A percentile compares a stretch with the other conserved stretches of the same genome.
Evolutionary conservation across 2,113 vertebrate species (phyloP).

Genomic region (Prinia subflava): DNA sequence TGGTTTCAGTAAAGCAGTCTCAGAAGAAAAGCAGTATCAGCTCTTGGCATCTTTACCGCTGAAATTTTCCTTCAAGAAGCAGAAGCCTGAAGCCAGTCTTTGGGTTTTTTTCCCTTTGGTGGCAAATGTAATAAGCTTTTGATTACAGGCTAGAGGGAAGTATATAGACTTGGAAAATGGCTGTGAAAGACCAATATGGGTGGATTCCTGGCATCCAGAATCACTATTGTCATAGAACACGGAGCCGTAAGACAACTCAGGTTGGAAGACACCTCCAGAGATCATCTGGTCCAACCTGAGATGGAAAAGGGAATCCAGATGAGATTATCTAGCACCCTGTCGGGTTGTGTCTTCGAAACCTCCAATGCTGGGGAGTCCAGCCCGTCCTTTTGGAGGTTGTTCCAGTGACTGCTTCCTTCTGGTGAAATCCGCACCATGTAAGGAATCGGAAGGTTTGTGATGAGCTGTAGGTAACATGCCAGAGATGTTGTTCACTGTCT

Average conservation of each 20-base stretch:
- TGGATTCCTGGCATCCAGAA: not conserved
- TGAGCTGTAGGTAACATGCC: not conserved
- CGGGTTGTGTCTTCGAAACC: fast-evolving
- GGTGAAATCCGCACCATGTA: fast-evolving
- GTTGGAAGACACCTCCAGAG: not conserved
- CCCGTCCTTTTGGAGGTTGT: not conserved
- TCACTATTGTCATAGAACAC: not conserved
- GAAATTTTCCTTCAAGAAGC: not conserved
- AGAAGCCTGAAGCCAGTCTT: not conserved
- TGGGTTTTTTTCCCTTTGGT: not conserved
- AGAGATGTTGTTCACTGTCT: not conserved
- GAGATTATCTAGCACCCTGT: not conserved
- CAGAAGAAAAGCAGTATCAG: not conserved
- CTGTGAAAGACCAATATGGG: not conserved
- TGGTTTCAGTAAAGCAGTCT: conserved; percentile 10
- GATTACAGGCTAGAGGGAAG: not conserved
- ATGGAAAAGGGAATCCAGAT: not conserved
- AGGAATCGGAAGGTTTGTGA: not conserved
- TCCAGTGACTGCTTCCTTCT: not conserved
- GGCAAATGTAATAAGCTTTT: not conserved
- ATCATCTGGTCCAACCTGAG: not conserved
- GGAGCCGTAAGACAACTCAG: not conserved
- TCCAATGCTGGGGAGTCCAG: not conserved
- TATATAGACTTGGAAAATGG: not conserved
- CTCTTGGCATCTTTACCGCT: not conserved